A percentile compares a stretch with the other conserved stretches of the same genome.
Evolutionary conservation across 2,113 vertebrate genomes (phyloP).

Genomic region (Circaetus gallicus): DNA sequence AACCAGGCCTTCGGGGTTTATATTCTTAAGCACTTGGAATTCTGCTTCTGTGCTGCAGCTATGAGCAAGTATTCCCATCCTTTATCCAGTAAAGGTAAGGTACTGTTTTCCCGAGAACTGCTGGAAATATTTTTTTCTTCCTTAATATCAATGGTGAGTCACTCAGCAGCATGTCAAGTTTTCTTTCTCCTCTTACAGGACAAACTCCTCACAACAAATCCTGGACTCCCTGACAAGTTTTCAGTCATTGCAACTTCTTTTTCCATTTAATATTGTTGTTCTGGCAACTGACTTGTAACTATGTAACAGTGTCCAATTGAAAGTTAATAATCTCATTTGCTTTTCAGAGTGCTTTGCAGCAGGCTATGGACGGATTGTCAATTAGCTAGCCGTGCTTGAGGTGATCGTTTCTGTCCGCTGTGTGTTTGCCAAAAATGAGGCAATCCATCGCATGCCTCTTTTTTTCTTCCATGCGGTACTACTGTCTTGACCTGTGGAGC

Average conservation of each 20-base stretch:
- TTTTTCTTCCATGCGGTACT: not conserved
- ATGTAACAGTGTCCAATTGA: not conserved
- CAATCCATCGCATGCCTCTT: not conserved
- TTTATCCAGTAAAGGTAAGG: not conserved
- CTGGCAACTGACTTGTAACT: not conserved
- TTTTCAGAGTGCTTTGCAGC: slow-evolving; percentile 4
- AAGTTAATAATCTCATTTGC: slow-evolving; percentile 12
- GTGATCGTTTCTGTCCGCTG: not conserved
- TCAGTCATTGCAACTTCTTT: not conserved
- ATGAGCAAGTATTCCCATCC: not conserved
- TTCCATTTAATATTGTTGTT: not conserved
- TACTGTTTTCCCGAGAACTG: not conserved
- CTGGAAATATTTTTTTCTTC: not conserved
- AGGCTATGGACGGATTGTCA: not conserved
- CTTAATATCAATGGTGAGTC: not conserved
- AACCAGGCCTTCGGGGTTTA: not conserved
- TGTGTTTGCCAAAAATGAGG: not conserved
- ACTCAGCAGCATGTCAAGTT: not conserved
- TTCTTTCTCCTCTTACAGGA: not conserved
- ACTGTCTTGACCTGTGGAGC: not conserved
- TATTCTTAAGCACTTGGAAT: not conserved
- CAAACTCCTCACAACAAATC: not conserved
- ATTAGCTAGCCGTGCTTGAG: not conserved
- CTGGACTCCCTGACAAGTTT: not conserved
- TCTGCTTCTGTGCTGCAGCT: not conserved